phyloP scores from a whole-genome alignment of 2,797 vertebrate species.

The Hoplostethus atlanticus region DNA sequence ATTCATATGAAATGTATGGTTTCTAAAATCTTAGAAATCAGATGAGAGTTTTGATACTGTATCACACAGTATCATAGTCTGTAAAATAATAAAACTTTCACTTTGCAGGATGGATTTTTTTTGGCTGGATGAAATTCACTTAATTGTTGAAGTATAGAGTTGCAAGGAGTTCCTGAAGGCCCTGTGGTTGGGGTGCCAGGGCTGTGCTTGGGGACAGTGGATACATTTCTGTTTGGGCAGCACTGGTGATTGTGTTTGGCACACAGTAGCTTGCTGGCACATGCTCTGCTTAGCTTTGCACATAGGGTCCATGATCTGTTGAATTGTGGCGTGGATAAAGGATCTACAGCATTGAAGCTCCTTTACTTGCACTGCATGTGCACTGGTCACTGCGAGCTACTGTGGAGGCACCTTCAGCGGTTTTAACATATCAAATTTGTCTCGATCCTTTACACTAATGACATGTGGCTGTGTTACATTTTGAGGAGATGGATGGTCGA shows the following conservation, averaged over 20 bases:
- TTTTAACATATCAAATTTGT: constrained; percentile 48
- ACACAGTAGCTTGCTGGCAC: constrained; percentile 42
- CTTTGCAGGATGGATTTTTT: constrained; percentile 31
- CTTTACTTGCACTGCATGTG: constrained; percentile 40
- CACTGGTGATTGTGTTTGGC: constrained; percentile 72
- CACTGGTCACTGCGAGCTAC: constrained; percentile 41
- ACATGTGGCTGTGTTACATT: constrained; percentile 54
- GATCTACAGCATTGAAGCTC: constrained; percentile 37
- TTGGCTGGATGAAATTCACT: constrained; percentile 33
- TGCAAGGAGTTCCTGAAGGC: constrained; percentile 35
- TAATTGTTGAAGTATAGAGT: constrained; percentile 40
- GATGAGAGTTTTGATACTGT: constrained; percentile 11
- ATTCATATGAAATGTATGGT: constrained; percentile 16
- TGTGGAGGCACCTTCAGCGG: constrained; percentile 24
- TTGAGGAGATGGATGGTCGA: constrained; percentile 60
- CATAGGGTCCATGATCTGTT: constrained; percentile 35
- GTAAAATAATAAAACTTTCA: constrained; percentile 25
- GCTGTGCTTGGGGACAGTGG: constrained; percentile 59
- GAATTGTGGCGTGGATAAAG: constrained; percentile 30
- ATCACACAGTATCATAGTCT: constrained; percentile 23
- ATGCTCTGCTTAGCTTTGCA: constrained; percentile 42
- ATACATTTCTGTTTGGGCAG: constrained; percentile 65
- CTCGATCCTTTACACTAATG: constrained; percentile 49
- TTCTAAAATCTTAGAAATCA: constrained; percentile 16
- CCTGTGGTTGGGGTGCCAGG: constrained; percentile 46